These are phyloP conservation scores for Sitta europaea DNA, from an alignment of 2,113 vertebrate species.

Conservation along the genomic window DNA sequence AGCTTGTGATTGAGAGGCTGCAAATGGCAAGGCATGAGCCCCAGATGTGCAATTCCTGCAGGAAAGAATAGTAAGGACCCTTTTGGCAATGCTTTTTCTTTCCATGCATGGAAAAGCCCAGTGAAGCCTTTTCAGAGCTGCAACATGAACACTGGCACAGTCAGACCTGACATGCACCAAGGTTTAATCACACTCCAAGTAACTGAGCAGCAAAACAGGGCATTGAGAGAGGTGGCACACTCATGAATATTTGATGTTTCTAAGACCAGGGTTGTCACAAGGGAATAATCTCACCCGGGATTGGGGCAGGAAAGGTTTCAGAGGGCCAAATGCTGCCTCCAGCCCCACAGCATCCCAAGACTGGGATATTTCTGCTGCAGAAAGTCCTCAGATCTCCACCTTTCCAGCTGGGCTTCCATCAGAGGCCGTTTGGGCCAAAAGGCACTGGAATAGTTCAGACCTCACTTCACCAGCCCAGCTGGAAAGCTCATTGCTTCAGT, in stretches of 20 bases:
- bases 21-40: not conserved
- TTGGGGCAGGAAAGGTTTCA: not conserved
- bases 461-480: not conserved
- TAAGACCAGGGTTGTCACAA: not conserved
- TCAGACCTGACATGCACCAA: not conserved
- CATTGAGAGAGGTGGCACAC: not conserved
- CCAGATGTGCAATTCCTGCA: not conserved
- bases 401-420: not conserved
- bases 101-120: not conserved
- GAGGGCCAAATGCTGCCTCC: fast-evolving
- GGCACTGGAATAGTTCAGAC: not conserved
- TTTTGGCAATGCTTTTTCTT: not conserved
- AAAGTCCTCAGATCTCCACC: not conserved
- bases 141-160: fast-evolving
- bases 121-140: not conserved
- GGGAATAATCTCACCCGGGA: not conserved
- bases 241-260: not conserved
- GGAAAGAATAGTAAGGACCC: fast-evolving
- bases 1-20: not conserved
- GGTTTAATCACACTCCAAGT: not conserved
- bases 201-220: not conserved
- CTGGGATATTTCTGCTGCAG: not conserved
- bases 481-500: not conserved
- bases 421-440: not conserved
- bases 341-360: not conserved